Percentiles rank a stretch among this genome's conserved stretches.
These are phyloP conservation scores for Petrolisthes manimaculis DNA, from an alignment of 2,888 invertebrate genomes.

Conservation along the genomic window DNA sequence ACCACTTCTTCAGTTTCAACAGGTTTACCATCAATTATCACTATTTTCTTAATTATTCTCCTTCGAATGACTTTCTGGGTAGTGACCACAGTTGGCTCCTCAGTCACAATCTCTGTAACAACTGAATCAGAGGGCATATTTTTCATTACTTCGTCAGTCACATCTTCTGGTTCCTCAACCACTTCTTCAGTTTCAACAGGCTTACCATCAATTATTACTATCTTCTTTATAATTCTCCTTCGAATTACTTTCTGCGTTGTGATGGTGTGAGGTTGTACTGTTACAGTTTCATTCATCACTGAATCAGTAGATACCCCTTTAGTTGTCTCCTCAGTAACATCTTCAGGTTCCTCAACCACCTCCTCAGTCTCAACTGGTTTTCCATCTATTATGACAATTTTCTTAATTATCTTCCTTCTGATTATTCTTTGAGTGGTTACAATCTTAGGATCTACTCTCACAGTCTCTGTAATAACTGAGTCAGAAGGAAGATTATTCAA, in stretches of 20 bases:
- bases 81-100: slow-evolving; percentile 10
- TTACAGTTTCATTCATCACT: slow-evolving; percentile 29
- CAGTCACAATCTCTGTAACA: slow-evolving; percentile 18
- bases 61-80: slow-evolving; percentile 19
- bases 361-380: slow-evolving; percentile 59
- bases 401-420: slow-evolving; percentile 51
- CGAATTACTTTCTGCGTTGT: slow-evolving; percentile 14
- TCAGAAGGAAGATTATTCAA: slow-evolving; percentile 4
- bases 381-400: slow-evolving; percentile 54
- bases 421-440: slow-evolving; percentile 22
- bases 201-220: slow-evolving; percentile 53
- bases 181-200: slow-evolving; percentile 57
- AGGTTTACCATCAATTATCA: slow-evolving; percentile 42
- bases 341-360: slow-evolving; percentile 51
- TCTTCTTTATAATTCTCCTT: slow-evolving; percentile 47
- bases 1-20: slow-evolving; percentile 37
- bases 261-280: slow-evolving; percentile 2
- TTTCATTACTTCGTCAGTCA: slow-evolving; percentile 44
- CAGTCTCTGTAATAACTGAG: slow-evolving; percentile 1
- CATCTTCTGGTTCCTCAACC: slow-evolving; percentile 50
- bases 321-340: slow-evolving; percentile 49
- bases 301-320: slow-evolving; percentile 19
- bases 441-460: not conserved
- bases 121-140: slow-evolving; percentile 18
- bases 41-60: slow-evolving; percentile 39